These are phyloP conservation scores for Mirounga angustirostris DNA, from an alignment of 2,113 vertebrate genomes.

Conservation along the genomic window DNA sequence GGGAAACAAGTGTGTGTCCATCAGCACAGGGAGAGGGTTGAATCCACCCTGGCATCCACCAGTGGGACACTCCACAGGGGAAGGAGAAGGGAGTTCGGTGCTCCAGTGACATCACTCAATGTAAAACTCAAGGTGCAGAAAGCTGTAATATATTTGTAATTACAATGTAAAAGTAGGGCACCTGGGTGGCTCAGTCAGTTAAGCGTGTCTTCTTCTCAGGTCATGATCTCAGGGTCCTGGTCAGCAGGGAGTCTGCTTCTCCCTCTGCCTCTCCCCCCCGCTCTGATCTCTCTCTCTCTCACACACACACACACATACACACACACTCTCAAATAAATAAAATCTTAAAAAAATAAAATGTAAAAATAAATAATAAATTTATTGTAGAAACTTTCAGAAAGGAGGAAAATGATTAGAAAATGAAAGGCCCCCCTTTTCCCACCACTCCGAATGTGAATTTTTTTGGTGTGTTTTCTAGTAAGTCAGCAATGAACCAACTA, in stretches of 20 bases:
- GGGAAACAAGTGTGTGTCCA: not conserved
- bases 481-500: not conserved
- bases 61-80: too few species aligned
- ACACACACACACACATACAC: too few species aligned
- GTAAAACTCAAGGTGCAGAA: not conserved
- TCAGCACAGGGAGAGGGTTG: not conserved
- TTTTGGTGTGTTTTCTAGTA: not conserved
- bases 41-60: not conserved
- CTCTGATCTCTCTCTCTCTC: too few species aligned
- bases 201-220: too few species aligned
- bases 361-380: not conserved
- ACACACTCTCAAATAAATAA: too few species aligned
- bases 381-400: not conserved
- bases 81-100: not conserved
- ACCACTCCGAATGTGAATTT: not conserved
- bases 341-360: not conserved
- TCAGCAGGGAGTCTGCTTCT: too few species aligned
- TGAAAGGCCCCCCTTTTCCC: not conserved
- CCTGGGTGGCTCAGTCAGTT: too few species aligned
- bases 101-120: not conserved
- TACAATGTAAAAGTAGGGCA: not conserved
- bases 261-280: too few species aligned
- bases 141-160: not conserved
- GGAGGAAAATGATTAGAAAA: conserved; percentile 20
- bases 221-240: too few species aligned